Evolutionary conservation across 2,888 invertebrate genomes (phyloP).

Genomic region (Caenorhabditis sp.): DNA sequence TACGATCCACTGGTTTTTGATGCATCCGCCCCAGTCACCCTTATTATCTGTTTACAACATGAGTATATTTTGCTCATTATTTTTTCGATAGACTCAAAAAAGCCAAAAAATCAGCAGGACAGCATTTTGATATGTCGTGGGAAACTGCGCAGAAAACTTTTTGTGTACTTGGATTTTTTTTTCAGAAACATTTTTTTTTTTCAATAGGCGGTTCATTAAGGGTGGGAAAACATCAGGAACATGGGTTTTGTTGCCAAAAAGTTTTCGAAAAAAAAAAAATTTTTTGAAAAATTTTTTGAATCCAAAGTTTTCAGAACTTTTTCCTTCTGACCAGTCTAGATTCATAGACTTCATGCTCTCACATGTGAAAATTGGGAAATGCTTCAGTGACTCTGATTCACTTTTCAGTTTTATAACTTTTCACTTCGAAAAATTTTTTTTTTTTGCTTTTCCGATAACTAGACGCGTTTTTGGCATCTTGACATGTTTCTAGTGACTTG

Average conservation of each 20-base stretch:
- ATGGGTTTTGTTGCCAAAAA: background rate
- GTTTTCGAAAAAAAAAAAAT: too few relatives aligned
- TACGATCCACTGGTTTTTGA: too few relatives aligned
- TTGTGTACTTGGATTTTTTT: background rate
- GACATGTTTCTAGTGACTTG: too few relatives aligned
- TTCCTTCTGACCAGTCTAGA: background rate
- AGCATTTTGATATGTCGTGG: slow-evolving; percentile 12
- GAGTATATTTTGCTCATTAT: background rate
- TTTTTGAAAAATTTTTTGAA: too few relatives aligned
- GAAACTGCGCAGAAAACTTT: slow-evolving; percentile 7
- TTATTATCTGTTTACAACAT: background rate
- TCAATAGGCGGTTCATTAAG: too few relatives aligned
- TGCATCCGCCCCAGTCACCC: background rate
- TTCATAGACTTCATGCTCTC: background rate
- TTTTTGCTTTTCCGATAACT: too few relatives aligned
- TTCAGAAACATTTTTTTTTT: background rate
- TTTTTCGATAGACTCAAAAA: background rate
- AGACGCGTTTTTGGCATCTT: background rate
- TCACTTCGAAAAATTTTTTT: background rate
- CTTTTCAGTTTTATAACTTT: too few relatives aligned
- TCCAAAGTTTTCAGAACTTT: background rate
- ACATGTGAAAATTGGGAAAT: background rate
- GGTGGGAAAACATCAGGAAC: background rate
- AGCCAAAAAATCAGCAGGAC: background rate
- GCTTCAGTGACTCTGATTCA: background rate